A percentile compares a stretch with the other conserved stretches of the same genome.
Conservation (phyloP, 2,888 invertebrate genomes). For the Ligdia adustata region DNA sequence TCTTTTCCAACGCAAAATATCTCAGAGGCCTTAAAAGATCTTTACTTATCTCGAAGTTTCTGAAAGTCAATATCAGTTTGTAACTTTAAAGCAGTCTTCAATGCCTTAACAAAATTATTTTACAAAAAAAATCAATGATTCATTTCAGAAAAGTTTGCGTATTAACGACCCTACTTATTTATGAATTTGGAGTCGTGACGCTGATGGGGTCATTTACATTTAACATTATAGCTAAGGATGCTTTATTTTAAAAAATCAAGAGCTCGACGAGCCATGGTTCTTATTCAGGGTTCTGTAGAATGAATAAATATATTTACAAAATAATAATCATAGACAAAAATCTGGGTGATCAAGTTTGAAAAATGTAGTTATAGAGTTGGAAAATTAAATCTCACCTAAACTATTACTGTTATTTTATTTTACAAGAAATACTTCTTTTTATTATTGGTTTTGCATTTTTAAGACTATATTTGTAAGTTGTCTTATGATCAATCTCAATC, state of each 20-base stretch:
- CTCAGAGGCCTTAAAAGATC: slow-evolving; percentile 27
- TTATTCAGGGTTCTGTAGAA: no score
- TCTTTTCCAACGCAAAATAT: slow-evolving; percentile 17
- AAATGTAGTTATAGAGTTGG: no score
- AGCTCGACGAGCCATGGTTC: no score
- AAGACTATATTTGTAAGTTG: no score
- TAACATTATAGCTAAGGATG: slow-evolving; percentile 34
- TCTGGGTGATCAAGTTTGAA: no score
- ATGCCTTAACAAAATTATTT: slow-evolving; percentile 39
- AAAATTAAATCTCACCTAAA: no score
- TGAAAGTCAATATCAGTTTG: slow-evolving; percentile 40
- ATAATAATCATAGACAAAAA: no score
- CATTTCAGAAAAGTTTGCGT: slow-evolving; percentile 36
- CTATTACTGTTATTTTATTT: no score
- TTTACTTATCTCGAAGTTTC: slow-evolving; percentile 39
- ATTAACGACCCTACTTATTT: slow-evolving; percentile 40
- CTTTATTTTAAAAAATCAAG: slow-evolving; percentile 29
- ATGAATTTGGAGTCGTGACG: slow-evolving; percentile 34
- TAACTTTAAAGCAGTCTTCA: slow-evolving; percentile 33
- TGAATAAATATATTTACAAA: no score
- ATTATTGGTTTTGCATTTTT: no score
- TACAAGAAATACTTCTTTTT: no score
- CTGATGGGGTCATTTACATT: slow-evolving; percentile 38
- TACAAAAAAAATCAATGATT: slow-evolving; percentile 41
- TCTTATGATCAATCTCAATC: no score